Evolutionary conservation across 2,888 invertebrate genomes (phyloP).

Genomic region (Zygogramma bicolorata): DNA sequence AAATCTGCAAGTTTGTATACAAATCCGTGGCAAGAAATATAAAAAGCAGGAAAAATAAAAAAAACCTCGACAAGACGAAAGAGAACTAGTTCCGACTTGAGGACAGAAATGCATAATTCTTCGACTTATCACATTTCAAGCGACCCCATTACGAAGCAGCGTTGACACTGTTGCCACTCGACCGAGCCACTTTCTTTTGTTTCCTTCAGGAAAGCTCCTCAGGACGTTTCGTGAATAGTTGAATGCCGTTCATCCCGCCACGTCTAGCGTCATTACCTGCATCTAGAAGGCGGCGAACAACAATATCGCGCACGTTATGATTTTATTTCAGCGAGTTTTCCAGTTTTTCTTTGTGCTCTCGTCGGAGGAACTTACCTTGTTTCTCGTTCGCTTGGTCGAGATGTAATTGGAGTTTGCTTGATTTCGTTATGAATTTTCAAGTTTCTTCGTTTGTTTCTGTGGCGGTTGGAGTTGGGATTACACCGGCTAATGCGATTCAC

Average conservation of each 20-base stretch:
- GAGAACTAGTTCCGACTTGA: not conserved
- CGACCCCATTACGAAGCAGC: not conserved
- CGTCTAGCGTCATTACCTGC: conserved; percentile 53
- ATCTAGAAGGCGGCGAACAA: conserved; percentile 42
- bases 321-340: conserved; percentile 48
- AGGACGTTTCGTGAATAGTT: conserved; percentile 50
- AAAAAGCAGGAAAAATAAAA: not conserved
- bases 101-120: conserved; percentile 3
- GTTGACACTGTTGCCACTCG: conserved; percentile 13
- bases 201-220: conserved; percentile 47
- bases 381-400: conserved; percentile 27
- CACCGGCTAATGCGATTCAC: too few species aligned
- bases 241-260: conserved; percentile 46
- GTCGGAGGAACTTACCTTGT: conserved; percentile 26
- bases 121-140: conserved; percentile 7
- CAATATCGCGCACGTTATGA: conserved; percentile 57
- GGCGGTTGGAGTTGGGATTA: not conserved
- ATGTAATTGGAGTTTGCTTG: conserved; percentile 33
- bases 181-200: conserved; percentile 42
- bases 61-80: not conserved
- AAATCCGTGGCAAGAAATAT: not conserved
- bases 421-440: conserved; percentile 34
- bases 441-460: conserved; percentile 15
- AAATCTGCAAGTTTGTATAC: too few species aligned
- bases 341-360: conserved; percentile 19